Percentiles rank a stretch among this genome's conserved stretches.
These are phyloP conservation scores for Jaculus jaculus DNA, from an alignment of 2,113 vertebrate genomes.

Conservation along the genomic window DNA sequence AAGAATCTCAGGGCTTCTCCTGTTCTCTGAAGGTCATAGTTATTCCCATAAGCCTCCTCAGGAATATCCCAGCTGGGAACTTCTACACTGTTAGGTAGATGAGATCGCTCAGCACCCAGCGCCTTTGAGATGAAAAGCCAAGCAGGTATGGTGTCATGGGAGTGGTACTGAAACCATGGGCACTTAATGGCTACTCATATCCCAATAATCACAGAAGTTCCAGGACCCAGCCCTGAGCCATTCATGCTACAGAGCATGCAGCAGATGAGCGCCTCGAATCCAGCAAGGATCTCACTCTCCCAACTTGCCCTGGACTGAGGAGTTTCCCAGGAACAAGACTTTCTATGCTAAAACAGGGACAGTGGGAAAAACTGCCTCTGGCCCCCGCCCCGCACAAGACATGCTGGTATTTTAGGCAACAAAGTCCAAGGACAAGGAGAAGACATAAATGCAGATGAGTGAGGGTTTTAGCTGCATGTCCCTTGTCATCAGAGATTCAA, in stretches of 20 bases:
- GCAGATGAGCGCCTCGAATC: not conserved
- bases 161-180: not conserved
- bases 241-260: rapidly evolving
- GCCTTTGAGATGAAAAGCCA: not conserved
- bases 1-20: slow-evolving; percentile 28
- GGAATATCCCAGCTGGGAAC: not conserved
- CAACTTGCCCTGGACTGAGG: not conserved
- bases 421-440: slow-evolving; percentile 35
- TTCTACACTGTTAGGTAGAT: not conserved
- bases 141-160: rapidly evolving
- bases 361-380: slow-evolving; percentile 37
- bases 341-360: slow-evolving; percentile 26
- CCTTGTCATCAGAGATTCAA: not conserved
- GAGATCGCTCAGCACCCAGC: not conserved
- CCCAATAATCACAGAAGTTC: not conserved
- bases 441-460: slow-evolving; percentile 38
- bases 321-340: not conserved
- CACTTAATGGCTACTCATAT: not conserved
- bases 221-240: too few species aligned
- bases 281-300: not conserved
- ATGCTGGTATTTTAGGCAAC: slow-evolving; percentile 61
- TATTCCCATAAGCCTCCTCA: not conserved
- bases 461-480: slow-evolving; percentile 6
- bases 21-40: slow-evolving; percentile 12
- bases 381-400: too few species aligned